phyloP scores from a whole-genome alignment of 1,140 invertebrate genomes.

The Spodoptera litura region DNA sequence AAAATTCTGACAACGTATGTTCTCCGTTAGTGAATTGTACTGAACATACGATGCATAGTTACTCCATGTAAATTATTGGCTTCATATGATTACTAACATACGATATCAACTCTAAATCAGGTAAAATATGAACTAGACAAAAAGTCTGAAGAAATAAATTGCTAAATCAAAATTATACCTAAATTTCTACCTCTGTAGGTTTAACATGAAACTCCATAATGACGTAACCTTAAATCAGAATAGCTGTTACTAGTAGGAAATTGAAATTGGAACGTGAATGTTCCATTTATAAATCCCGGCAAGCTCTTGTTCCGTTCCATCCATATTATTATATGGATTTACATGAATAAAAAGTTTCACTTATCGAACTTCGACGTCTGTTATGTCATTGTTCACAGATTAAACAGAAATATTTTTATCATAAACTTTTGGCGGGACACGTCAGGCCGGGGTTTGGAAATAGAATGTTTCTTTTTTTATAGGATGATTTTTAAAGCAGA shows the following conservation, averaged over 20 bases:
- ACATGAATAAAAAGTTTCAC: slow-evolving; percentile 38
- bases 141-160: too few relatives aligned
- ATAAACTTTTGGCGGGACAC: background rate
- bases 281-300: slow-evolving; percentile 19
- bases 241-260: slow-evolving; percentile 31
- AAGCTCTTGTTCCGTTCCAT: slow-evolving; percentile 24
- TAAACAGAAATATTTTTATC: slow-evolving; percentile 13
- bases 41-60: too few relatives aligned
- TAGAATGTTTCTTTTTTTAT: background rate
- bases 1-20: too few relatives aligned
- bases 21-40: too few relatives aligned
- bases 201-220: background rate
- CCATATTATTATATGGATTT: slow-evolving; percentile 31
- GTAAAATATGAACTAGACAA: background rate
- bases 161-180: too few relatives aligned
- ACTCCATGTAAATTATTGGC: too few relatives aligned
- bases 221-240: slow-evolving; percentile 30
- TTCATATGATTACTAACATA: background rate
- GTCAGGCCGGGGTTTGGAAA: background rate
- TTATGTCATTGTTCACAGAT: slow-evolving; percentile 27
- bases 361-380: slow-evolving; percentile 30
- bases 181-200: background rate
- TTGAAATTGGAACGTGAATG: slow-evolving; percentile 35
- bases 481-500: too few relatives aligned
- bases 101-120: background rate